Base-by-base conservation (phyloP, 2,797 vertebrate species). In the Epinephelus malabaricus region DNA sequence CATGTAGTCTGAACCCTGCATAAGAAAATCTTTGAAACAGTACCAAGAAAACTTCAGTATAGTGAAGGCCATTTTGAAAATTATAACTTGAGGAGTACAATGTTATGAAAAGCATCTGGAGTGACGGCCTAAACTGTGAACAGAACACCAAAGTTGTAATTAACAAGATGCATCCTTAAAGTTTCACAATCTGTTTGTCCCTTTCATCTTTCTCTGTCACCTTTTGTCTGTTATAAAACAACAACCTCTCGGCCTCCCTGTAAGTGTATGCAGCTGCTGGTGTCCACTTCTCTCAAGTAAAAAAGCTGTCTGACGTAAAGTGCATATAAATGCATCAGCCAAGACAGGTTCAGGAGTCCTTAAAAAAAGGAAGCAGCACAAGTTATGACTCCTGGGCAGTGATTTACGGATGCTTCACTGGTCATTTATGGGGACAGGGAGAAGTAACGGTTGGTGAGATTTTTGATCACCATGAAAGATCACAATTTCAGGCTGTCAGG, bases 381-480 rank as follows among this genome's bases (percentile, higher is more conserved):
- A 74, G 83, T 86, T 91, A 86, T 72, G 84, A 74, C 47, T 69
- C 46, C 46, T 7, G 4, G 14, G 21, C 75, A 38, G 78, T 89
- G 87, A 92, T 92, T 92, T 92, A 91, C 76, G 0, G 74, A 69
- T 1, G 79, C 73, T 55, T 58, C 81, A 0, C 21, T 21, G 79
- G 84, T 80, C 90, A 78, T 90, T 91, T 85, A 88, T 70, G 76
- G 66, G 70, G 73, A 78, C 71, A 2, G 59, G 74, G 73, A 62
- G 76, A 82, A 58, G 69, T 70, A 75, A 80, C 54, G 60, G 79
- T 82, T 62, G 80, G 69, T 45, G 79, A 85, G 78, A 73, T 72
- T 85, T 90, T 86, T 86, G 87, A 90, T 90, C 84, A 69, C 75
- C 40, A 4, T 88, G 86, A 87, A 55, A 74, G 79, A 89, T 92